Evolutionary conservation across 2,113 vertebrate species (phyloP), one percentile per base, ranked within the genome.

Genomic region (Perca fluviatilis): DNA sequence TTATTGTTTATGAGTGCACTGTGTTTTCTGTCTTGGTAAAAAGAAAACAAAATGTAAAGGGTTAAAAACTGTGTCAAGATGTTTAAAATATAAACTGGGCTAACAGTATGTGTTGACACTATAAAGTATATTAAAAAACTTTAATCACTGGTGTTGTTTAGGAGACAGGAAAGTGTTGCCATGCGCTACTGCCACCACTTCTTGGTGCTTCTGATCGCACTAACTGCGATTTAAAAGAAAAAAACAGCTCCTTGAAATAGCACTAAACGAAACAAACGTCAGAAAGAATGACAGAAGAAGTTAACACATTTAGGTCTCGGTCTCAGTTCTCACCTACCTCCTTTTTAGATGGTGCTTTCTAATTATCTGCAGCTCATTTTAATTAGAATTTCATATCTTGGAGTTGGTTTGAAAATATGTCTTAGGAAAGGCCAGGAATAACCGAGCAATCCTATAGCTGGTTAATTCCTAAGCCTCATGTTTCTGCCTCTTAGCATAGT

Each of bases 91-190:
- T 40, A 8, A 40, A 40, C 36, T 40, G 36, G 7, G 8, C 36
- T 40, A 40, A 40, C 7, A 8, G 9, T 40, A 40, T 40, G 36
- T 40, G 1, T 40, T 40, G 36, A 40, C 36, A 40, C 1, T 40
- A 40, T 40, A 8, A 40, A 8, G 36, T 40, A 40, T 40, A 40
- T 40, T 40, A 40, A 40, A 40, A 36, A 36, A 40, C 88, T 83
- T 91, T 92, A 86, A 92, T 93, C 86, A 83, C 84, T 77, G 75
- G 56, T 36, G 82, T 85, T 77, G 80, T 75, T 78, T 9, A 66
- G 74, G 72, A 82, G 81, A 82, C 73, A 74, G 85, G 47, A 77
- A 68, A 58, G 53, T 64, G 71, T 75, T 80, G 64, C 77, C 54
- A 15, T 58, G 10, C 18, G 6, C 71, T 25, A 36, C 62, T 3